These are phyloP conservation scores for Toxonevra muliebris DNA, from an alignment of 2,888 invertebrate genomes.

Conservation along the genomic window DNA sequence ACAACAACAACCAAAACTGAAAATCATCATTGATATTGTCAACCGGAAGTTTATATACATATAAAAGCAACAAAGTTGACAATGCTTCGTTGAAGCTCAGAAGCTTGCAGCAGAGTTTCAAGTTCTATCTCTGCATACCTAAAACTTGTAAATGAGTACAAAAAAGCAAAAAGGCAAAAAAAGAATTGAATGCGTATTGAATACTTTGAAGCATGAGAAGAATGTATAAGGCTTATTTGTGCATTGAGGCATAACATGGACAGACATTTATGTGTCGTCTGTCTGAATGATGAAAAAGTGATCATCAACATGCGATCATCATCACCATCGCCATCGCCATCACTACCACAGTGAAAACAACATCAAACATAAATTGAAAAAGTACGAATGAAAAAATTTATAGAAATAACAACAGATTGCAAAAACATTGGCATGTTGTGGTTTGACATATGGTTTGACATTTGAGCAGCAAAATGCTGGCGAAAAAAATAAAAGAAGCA, in stretches of 20 bases:
- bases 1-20: not conserved
- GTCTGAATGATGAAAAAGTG: not conserved
- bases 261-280: not conserved
- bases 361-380: not conserved
- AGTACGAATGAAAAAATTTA: not conserved
- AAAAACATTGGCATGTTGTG: not conserved
- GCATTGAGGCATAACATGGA: conserved; percentile 12
- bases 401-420: not conserved
- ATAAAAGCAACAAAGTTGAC: no score
- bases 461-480: not conserved
- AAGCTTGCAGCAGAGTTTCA: no score
- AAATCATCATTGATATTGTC: conserved; percentile 23
- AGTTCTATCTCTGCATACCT: no score
- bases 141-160: no score
- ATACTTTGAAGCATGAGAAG: not conserved
- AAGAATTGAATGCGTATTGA: not conserved
- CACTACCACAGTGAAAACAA: not conserved
- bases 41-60: conserved; percentile 15
- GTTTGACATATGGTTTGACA: not conserved
- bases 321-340: not conserved
- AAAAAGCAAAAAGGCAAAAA: no score
- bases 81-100: no score
- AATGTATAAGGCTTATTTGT: not conserved
- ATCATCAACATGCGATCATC: not conserved
- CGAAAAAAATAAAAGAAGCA: not conserved